phyloP scores from a whole-genome alignment of 2,888 invertebrate genomes.

The Cybosia mesomella region DNA sequence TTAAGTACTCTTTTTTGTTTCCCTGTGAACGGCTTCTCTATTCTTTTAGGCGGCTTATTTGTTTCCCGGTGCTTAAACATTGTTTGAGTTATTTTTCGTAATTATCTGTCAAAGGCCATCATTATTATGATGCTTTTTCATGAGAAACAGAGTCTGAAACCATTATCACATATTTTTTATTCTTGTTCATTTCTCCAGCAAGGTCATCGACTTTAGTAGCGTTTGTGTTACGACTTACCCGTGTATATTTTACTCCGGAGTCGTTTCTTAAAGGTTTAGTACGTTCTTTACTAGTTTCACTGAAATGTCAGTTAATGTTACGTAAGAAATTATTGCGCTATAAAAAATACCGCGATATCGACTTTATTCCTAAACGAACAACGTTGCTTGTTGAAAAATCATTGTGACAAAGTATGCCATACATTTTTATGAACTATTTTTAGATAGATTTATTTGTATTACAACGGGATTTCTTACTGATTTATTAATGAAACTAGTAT shows the following conservation, averaged over 20 bases:
- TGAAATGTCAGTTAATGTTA: constrained; percentile 30
- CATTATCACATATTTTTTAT: constrained; percentile 26
- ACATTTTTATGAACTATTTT: not conserved
- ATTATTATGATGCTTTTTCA: constrained; percentile 34
- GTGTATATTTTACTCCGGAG: constrained; percentile 18
- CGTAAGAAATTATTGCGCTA: constrained; percentile 21
- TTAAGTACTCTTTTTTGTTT: constrained; percentile 28
- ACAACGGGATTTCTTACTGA: not conserved
- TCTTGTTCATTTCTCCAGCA: constrained; percentile 16
- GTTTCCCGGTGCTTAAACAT: constrained; percentile 44
- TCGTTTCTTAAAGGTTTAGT: constrained; percentile 19
- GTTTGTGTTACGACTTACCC: constrained; percentile 13
- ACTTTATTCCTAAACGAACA: not conserved
- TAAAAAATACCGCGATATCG: constrained; percentile 2
- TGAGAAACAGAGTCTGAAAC: constrained; percentile 19
- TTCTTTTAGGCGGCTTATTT: constrained; percentile 34
- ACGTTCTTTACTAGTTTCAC: constrained; percentile 14
- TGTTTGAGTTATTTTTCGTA: constrained; percentile 42
- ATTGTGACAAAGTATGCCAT: not conserved
- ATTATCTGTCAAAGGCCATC: constrained; percentile 23
- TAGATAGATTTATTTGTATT: not conserved
- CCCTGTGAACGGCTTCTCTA: constrained; percentile 20
- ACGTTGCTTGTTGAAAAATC: not conserved
- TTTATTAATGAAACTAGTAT: not conserved
- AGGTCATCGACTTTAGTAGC: not conserved